Conservation (phyloP, 92 coral and sea anemone species). For the Zoanthus gigantus region DNA sequence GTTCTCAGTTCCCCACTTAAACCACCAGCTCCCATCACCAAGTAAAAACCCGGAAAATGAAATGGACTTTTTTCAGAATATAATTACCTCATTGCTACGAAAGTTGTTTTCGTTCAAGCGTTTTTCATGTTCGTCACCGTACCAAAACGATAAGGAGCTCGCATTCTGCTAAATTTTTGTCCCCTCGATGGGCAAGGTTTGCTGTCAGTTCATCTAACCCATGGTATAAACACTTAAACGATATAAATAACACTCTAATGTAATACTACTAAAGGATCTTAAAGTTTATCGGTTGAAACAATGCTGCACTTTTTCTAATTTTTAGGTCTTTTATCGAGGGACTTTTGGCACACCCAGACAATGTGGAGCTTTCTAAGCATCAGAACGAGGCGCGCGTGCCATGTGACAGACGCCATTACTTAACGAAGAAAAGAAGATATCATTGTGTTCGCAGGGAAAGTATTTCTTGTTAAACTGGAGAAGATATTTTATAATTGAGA, state of each 20-base stretch:
- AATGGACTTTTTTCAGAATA: slow-evolving; percentile 16
- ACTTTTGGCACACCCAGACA: neutral
- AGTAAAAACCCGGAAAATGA: neutral
- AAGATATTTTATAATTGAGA: neutral
- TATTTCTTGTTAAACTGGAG: neutral
- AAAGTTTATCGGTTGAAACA: neutral
- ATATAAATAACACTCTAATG: neutral
- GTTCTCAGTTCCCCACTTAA: slow-evolving; percentile 84
- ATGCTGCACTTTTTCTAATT: neutral
- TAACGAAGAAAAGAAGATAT: neutral
- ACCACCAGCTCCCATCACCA: slow-evolving; percentile 97
- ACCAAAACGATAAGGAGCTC: neutral
- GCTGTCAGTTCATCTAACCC: neutral
- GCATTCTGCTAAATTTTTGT: neutral
- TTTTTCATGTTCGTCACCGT: neutral
- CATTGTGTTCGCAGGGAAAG: neutral
- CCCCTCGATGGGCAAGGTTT: neutral
- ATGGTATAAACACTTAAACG: neutral
- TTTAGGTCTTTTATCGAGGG: neutral
- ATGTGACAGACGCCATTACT: slow-evolving; percentile 9
- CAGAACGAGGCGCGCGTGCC: slow-evolving; percentile 46
- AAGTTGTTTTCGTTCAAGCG: neutral
- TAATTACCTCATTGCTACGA: slow-evolving; percentile 10
- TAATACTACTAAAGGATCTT: neutral
- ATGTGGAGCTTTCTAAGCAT: neutral